Conservation (phyloP, 2,888 invertebrate species). For the Meta bourneti region DNA sequence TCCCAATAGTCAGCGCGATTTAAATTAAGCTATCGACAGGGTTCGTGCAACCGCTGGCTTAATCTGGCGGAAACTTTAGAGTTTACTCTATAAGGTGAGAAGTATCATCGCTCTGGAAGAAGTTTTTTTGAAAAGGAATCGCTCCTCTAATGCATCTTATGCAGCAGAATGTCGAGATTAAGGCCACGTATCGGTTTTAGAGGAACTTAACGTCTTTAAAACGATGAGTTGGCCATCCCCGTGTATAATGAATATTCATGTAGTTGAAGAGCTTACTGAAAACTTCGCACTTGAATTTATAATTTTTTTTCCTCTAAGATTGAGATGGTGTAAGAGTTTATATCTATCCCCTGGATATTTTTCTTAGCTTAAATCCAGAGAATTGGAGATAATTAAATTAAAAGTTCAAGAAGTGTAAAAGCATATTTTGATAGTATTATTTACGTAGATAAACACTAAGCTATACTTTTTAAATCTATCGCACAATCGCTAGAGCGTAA, state of each 20-base stretch:
- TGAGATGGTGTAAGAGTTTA: no score
- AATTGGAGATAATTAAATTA: no score
- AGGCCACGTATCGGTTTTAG: background rate
- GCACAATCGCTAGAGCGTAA: no score
- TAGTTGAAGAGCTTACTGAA: no score
- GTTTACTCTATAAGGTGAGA: constrained; percentile 50
- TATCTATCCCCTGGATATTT: no score
- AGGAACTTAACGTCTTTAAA: constrained; percentile 9
- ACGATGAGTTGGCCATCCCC: background rate
- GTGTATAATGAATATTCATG: constrained; percentile 4
- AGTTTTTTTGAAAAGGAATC: background rate
- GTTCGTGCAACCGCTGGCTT: constrained; percentile 18
- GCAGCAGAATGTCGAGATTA: constrained; percentile 5
- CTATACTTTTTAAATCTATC: no score
- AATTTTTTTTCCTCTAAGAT: no score
- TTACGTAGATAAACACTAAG: no score
- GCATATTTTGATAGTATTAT: no score
- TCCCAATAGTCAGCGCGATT: constrained; percentile 46
- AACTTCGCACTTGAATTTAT: no score
- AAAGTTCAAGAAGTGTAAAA: no score
- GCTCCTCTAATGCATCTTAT: background rate
- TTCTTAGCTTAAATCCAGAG: no score
- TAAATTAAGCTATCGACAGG: constrained; percentile 56
- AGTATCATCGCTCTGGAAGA: background rate
- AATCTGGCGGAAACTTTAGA: constrained; percentile 65